phyloP scores from a whole-genome alignment of 92 coral and sea anemone genomes.

The Chrysogorgia sp. region DNA sequence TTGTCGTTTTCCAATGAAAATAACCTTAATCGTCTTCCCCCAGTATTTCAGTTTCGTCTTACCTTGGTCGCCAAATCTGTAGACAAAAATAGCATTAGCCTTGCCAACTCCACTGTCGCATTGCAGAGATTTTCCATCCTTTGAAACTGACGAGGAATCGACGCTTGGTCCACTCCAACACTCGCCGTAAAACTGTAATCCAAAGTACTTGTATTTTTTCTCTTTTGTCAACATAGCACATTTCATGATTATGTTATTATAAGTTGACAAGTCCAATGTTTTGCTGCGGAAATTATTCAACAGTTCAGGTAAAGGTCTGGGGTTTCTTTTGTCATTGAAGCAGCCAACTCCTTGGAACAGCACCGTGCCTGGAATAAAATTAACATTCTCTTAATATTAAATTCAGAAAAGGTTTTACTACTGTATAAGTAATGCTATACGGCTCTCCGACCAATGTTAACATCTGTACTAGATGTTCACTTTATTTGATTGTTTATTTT shows the following conservation, averaged over 20 bases:
- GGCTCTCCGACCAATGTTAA: too few relatives aligned
- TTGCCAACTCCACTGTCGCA: conserved; percentile 34
- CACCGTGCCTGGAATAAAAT: conserved; percentile 1
- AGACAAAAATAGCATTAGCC: conserved; percentile 26
- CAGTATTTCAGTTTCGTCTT: not conserved
- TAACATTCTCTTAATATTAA: not conserved
- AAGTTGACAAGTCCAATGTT: conserved; percentile 7
- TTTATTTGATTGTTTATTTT: too few relatives aligned
- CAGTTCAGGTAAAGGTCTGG: conserved; percentile 35
- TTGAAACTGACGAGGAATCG: conserved; percentile 14
- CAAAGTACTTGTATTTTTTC: conserved; percentile 30
- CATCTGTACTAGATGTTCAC: too few relatives aligned
- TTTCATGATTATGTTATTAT: conserved; percentile 27
- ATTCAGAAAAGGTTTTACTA: not conserved
- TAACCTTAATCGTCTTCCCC: too few relatives aligned
- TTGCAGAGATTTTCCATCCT: conserved; percentile 23
- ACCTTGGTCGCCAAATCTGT: conserved; percentile 28
- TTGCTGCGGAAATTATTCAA: conserved; percentile 19
- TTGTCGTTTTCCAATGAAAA: too few relatives aligned
- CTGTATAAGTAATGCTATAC: too few relatives aligned
- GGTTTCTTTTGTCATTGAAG: conserved; percentile 19
- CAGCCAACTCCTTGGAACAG: conserved; percentile 30
- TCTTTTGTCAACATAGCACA: conserved; percentile 25
- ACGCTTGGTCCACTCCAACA: conserved; percentile 40
- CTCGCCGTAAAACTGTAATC: conserved; percentile 14